phyloP scores from a whole-genome alignment of 2,888 invertebrate species.

The Bellardia pandia region DNA sequence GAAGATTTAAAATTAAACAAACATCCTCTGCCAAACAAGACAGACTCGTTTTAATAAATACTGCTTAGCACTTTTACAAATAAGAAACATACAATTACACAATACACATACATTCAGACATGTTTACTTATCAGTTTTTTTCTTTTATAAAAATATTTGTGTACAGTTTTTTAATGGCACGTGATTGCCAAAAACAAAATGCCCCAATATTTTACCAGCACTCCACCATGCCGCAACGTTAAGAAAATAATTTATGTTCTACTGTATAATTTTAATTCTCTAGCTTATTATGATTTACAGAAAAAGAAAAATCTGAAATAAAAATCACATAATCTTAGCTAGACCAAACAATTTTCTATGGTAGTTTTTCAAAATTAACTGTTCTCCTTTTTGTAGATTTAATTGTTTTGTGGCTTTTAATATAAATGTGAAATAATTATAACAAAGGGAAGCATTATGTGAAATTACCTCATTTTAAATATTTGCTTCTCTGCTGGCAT shows the following conservation, averaged over 20 bases:
- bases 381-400: constrained; percentile 4
- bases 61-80: neutral
- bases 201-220: neutral
- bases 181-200: neutral
- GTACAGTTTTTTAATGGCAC: constrained; percentile 19
- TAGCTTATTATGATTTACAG: neutral
- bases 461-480: constrained; percentile 50
- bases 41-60: neutral
- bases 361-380: neutral
- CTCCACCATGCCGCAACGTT: neutral
- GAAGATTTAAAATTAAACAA: neutral
- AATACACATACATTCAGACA: neutral
- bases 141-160: neutral
- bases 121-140: neutral
- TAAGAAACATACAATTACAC: neutral
- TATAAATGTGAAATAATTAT: constrained; percentile 29
- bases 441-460: constrained; percentile 25
- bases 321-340: constrained; percentile 36
- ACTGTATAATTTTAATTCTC: constrained; percentile 23
- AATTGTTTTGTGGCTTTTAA: constrained; percentile 57
- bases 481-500: neutral
- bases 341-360: constrained; percentile 1
- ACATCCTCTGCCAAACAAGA: neutral
- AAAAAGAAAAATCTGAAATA: constrained; percentile 8
- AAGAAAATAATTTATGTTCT: constrained; percentile 40